These are phyloP conservation scores for Trinorchestia longiramus DNA, from an alignment of 1,140 invertebrate species.

Conservation along the genomic window DNA sequence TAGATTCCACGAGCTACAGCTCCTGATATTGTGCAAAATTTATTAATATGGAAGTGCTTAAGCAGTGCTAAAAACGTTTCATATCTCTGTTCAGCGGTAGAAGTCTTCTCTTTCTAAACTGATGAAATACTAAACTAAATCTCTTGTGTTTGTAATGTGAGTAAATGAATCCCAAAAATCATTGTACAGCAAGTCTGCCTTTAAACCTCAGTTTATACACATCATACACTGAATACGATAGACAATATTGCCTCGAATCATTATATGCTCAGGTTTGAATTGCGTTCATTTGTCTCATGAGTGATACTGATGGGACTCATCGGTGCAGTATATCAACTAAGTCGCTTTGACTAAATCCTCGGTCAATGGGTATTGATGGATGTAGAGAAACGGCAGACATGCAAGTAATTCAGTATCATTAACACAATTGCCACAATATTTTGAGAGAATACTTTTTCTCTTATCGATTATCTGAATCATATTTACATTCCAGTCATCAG, in stretches of 20 bases:
- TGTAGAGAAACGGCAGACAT: background rate
- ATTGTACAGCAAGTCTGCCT: background rate
- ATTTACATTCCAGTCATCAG: no score
- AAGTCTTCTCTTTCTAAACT: background rate
- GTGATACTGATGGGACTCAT: background rate
- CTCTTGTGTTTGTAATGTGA: background rate
- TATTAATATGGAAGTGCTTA: no score
- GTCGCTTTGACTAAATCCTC: background rate
- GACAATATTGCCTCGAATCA: background rate
- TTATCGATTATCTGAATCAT: no score
- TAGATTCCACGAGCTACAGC: background rate
- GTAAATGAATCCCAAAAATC: background rate
- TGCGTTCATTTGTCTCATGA: background rate
- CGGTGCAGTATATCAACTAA: background rate
- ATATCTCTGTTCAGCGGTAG: no score
- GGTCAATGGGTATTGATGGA: background rate
- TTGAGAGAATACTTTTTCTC: no score
- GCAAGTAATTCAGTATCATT: background rate
- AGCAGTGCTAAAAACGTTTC: no score
- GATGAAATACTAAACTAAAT: background rate
- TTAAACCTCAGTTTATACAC: background rate
- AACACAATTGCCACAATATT: no score
- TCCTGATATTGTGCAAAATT: no score
- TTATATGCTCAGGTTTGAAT: background rate
- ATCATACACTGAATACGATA: background rate